Percentiles rank a stretch among this genome's conserved stretches.
These are phyloP conservation scores for Ascidia mentula DNA, from an alignment of 23 tunicate genomes.

Conservation along the genomic window DNA sequence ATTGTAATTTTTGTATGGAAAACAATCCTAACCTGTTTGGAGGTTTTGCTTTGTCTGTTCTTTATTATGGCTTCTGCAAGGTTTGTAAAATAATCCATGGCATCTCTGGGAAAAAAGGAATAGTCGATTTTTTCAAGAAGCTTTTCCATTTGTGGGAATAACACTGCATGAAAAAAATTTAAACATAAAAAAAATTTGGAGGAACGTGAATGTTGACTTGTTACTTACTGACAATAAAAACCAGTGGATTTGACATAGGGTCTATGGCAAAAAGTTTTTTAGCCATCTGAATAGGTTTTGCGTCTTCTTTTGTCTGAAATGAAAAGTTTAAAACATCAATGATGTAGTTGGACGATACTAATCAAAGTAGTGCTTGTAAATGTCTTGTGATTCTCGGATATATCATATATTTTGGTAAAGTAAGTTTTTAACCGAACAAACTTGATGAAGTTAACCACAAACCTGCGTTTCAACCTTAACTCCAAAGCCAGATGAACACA, in stretches of 20 bases:
- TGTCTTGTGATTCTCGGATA: too few relatives aligned
- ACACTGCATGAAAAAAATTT: not conserved
- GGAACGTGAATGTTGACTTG: not conserved
- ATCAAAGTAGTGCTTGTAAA: too few relatives aligned
- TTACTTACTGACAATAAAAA: not conserved
- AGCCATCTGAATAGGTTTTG: conserved; percentile 1
- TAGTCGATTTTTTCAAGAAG: not conserved
- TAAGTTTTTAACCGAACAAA: too few relatives aligned
- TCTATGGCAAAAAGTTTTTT: not conserved
- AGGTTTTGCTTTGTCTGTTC: not conserved
- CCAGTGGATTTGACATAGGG: not conserved
- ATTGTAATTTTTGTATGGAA: too few relatives aligned
- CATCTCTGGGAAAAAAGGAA: not conserved
- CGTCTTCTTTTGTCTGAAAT: too few relatives aligned
- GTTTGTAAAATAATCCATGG: not conserved
- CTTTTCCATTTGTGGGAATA: not conserved
- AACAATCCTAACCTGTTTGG: not conserved
- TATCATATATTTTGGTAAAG: too few relatives aligned
- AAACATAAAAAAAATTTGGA: not conserved
- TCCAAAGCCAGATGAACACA: conserved; percentile 55
- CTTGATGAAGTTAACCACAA: too few relatives aligned
- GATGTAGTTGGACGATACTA: too few relatives aligned
- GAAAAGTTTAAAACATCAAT: too few relatives aligned
- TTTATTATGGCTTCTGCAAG: not conserved
- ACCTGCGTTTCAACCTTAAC: conserved; percentile 24